Base-by-base conservation (phyloP, 2,888 invertebrate species). In the Limenitis arthemis region DNA sequence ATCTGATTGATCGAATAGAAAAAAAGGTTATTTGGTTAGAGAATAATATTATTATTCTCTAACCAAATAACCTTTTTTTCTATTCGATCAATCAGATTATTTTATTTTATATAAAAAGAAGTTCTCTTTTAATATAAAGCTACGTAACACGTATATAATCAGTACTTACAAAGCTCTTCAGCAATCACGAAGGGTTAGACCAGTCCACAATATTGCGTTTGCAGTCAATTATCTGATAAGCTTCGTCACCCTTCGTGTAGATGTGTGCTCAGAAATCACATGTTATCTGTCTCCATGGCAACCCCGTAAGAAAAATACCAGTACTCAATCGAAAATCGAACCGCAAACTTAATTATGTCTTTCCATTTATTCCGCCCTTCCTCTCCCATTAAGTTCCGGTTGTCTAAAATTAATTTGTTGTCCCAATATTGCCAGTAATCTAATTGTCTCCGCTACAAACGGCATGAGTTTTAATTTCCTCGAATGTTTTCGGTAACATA, bases 161-260 rank as follows among this genome's bases (percentile, higher is more conserved):
- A 32, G 43, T 6, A 20, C 33, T 33, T 43, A 42, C 11, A 31
- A 43, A 36, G 34, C 39, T 28, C n/a, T 33, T 31, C 8, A 37
- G 40, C 33, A 50, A 53, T 50, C 47, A 38, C 46, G 49, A 44
- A 56, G 49, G 44, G 47, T 47, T 47, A 49, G 47, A 49, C 34
- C 47, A 40, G 43, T 53, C 49, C 40, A 47, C 52, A 53, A 49
- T 47, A 54, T 54, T 53, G 54, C 51, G 44, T 49, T 51, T 50
- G 51, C 71, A 77, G 68, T 72, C 78, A 78, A 82, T 81, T 81
- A 82, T 81, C 77, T 77, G 81, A 82, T 81, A 82, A 79, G 76
- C 64, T 64, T 66, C 68, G 72, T 70, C 68, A 64, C 66, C 61
- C 62, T 58, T 57, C 59, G 54, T 55, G 64, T 57, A 44, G 57